Percentiles rank a stretch among this genome's conserved stretches.
These are phyloP conservation scores for Ianthella basta DNA, from an alignment of 37 sponge, comb jelly and placozoan species.

Conservation along the genomic window DNA sequence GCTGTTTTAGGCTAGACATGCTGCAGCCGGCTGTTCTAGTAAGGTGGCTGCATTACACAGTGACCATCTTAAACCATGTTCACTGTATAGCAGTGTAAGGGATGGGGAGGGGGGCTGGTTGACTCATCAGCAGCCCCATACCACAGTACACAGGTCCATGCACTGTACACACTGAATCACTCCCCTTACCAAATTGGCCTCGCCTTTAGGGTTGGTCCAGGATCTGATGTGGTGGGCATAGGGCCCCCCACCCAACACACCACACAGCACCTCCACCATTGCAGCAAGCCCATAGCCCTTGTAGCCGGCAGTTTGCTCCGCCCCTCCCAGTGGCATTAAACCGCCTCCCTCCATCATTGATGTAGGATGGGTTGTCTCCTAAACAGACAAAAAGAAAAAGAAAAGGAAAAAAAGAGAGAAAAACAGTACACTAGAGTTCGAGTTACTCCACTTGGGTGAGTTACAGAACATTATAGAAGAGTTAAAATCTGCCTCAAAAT, in stretches of 20 bases:
- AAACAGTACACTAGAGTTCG: no score
- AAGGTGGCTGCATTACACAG: no score
- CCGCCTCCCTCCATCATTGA: conserved; percentile 75
- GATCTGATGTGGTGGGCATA: conserved; percentile 73
- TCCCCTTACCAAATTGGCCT: conserved; percentile 77
- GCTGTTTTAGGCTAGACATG: no score
- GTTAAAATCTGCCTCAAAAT: no score
- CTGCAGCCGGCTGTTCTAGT: no score
- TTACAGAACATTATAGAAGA: no score
- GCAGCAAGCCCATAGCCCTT: conserved; percentile 91
- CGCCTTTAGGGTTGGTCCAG: conserved; percentile 48
- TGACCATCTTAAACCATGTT: no score
- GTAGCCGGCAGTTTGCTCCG: conserved; percentile 87
- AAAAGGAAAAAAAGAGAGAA: background rate
- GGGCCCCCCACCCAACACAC: conserved; percentile 78
- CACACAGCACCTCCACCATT: conserved; percentile 93
- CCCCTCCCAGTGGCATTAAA: conserved; percentile 81
- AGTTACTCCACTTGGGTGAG: no score
- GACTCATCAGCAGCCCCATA: no score
- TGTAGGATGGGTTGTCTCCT: conserved; percentile 65
- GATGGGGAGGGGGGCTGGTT: no score
- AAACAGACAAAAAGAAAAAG: background rate
- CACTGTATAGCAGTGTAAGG: no score
- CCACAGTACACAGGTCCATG: background rate
- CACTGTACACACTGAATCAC: background rate